Evolutionary conservation across 1,140 invertebrate species (phyloP).

Genomic region (Neodiprion lecontei): DNA sequence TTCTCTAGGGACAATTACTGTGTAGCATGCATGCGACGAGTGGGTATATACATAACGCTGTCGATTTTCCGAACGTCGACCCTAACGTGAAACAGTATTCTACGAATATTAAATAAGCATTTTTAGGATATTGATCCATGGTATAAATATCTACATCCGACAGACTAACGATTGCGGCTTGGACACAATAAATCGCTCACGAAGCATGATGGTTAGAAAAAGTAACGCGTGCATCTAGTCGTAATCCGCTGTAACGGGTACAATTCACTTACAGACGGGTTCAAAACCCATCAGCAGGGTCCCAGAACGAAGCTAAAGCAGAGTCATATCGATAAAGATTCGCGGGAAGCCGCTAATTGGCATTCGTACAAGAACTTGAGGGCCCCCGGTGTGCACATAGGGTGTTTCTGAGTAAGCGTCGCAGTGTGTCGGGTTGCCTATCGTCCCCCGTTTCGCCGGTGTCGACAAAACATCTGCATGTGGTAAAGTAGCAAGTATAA

Average conservation of each 20-base stretch:
- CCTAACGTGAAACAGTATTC: too few relatives aligned
- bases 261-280: background rate
- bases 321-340: background rate
- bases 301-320: background rate
- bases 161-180: background rate
- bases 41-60: too few relatives aligned
- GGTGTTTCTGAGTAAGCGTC: too few relatives aligned
- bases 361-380: background rate
- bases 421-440: too few relatives aligned
- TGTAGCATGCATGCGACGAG: too few relatives aligned
- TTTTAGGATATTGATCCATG: too few relatives aligned
- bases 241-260: background rate
- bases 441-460: too few relatives aligned
- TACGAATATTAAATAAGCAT: too few relatives aligned
- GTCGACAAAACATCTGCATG: too few relatives aligned
- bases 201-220: background rate
- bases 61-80: too few relatives aligned
- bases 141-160: background rate
- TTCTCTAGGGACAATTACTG: too few relatives aligned
- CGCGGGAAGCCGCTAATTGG: background rate
- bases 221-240: background rate
- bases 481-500: too few relatives aligned
- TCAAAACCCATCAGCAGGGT: background rate
- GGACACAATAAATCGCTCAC: constrained; percentile 10
- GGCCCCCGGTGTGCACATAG: background rate